Conservation (phyloP, 2,113 vertebrate genomes). For the Danio rerio region DNA sequence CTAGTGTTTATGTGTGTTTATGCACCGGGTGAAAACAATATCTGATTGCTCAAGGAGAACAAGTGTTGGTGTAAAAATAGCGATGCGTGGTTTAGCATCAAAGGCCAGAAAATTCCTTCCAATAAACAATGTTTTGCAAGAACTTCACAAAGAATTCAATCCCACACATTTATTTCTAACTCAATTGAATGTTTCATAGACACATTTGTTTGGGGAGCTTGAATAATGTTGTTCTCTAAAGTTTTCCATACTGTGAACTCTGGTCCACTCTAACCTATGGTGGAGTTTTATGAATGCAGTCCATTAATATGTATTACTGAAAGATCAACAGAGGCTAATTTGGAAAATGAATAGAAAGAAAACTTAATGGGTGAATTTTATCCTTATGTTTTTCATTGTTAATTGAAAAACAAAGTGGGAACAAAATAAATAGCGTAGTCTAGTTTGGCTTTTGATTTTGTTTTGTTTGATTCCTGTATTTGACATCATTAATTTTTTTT, state of each 20-base stretch:
- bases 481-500: no score
- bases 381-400: no score
- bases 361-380: no score
- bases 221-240: not conserved
- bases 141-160: constrained; percentile 27
- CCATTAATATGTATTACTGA: no score
- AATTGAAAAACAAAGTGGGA: no score
- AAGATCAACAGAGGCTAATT: no score
- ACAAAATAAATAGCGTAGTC: no score
- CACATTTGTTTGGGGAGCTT: constrained; percentile 10
- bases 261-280: not conserved
- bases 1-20: constrained; percentile 75
- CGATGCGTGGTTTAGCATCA: constrained; percentile 70
- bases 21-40: constrained; percentile 67
- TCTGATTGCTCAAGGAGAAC: constrained; percentile 71
- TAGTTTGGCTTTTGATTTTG: no score
- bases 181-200: constrained; percentile 8
- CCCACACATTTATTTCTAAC: not conserved
- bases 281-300: not conserved
- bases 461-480: no score
- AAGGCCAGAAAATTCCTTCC: constrained; percentile 68
- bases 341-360: no score
- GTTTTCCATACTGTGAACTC: not conserved
- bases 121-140: constrained; percentile 61
- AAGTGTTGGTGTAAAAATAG: constrained; percentile 78